Percentiles rank a stretch among this genome's conserved stretches.
Evolutionary conservation across 1,140 invertebrate genomes (phyloP).

Genomic region (Cryptotermes secundus): DNA sequence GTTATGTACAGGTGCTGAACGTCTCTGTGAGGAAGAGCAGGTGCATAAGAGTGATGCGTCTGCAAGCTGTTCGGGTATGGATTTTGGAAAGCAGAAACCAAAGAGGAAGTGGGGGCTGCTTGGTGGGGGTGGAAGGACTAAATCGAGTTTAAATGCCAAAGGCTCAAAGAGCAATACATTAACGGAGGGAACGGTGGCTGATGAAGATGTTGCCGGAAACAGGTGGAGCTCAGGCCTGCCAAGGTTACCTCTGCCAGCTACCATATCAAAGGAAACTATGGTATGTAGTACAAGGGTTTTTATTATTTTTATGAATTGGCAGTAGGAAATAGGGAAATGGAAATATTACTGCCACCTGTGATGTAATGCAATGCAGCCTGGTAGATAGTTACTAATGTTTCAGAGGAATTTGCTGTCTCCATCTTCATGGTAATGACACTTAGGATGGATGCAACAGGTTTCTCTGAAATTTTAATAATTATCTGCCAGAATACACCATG

Average conservation of each 20-base stretch:
- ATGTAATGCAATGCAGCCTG: too few relatives aligned
- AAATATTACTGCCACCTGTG: not conserved
- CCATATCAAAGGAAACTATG: constrained; percentile 74
- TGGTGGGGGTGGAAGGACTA: constrained; percentile 39
- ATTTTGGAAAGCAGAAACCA: constrained; percentile 25
- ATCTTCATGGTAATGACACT: too few relatives aligned
- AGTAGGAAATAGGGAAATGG: not conserved
- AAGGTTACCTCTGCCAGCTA: constrained; percentile 66
- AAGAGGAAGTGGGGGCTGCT: constrained; percentile 42
- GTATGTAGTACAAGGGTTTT: constrained; percentile 48
- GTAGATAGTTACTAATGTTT: too few relatives aligned
- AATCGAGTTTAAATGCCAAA: constrained; percentile 23
- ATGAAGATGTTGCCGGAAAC: constrained; percentile 43
- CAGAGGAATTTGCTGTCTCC: too few relatives aligned
- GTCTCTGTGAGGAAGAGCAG: not conserved
- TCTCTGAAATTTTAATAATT: too few relatives aligned
- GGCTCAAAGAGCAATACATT: not conserved
- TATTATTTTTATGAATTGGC: too few relatives aligned
- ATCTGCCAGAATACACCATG: too few relatives aligned
- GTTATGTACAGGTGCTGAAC: not conserved
- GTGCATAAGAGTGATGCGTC: not conserved
- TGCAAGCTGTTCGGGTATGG: not conserved
- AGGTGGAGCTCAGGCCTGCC: constrained; percentile 66
- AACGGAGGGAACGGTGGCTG: not conserved
- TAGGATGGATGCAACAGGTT: too few relatives aligned